Conservation (phyloP, 2,113 vertebrate species). For the Crotalus viridis region DNA sequence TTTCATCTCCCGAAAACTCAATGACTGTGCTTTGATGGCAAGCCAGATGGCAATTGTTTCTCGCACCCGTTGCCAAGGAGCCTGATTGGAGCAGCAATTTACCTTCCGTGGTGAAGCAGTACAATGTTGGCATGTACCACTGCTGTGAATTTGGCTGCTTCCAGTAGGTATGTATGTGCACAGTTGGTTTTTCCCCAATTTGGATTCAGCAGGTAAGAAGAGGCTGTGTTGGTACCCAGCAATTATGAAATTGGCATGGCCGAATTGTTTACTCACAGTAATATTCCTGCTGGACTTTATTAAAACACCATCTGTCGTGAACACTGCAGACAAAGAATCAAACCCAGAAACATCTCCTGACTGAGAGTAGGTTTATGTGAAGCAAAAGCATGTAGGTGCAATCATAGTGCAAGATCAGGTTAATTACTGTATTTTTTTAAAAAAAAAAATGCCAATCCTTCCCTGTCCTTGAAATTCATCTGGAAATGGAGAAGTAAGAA, state of each 20-base stretch:
- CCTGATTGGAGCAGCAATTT: slow-evolving; percentile 77
- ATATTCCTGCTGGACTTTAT: slow-evolving; percentile 99
- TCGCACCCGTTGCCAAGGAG: slow-evolving; percentile 68
- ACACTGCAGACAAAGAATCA: slow-evolving; percentile 84
- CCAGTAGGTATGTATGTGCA: slow-evolving; percentile 74
- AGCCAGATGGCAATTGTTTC: slow-evolving; percentile 78
- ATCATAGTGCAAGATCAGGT: slow-evolving; percentile 16
- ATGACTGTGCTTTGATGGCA: slow-evolving; percentile 76
- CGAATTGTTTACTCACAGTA: slow-evolving; percentile 98
- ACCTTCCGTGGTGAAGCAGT: slow-evolving; percentile 81
- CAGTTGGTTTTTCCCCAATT: slow-evolving; percentile 78
- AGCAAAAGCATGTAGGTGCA: slow-evolving; percentile 7
- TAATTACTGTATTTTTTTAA: slow-evolving; percentile 28
- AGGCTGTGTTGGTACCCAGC: slow-evolving; percentile 96
- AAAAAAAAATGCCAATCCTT: slow-evolving; percentile 16
- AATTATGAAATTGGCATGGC: slow-evolving; percentile 99
- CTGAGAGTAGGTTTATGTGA: background rate
- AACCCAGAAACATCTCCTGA: slow-evolving; percentile 63
- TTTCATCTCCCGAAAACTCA: slow-evolving; percentile 73
- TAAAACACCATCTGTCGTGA: slow-evolving; percentile 99
- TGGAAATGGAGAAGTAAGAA: background rate
- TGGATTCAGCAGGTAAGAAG: slow-evolving; percentile 90
- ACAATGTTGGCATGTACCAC: slow-evolving; percentile 68
- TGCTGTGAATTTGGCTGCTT: slow-evolving; percentile 93
- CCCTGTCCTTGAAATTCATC: slow-evolving; percentile 30